Base-by-base conservation (phyloP, 2,888 invertebrate species). In the Leptinotarsa peninsularis region DNA sequence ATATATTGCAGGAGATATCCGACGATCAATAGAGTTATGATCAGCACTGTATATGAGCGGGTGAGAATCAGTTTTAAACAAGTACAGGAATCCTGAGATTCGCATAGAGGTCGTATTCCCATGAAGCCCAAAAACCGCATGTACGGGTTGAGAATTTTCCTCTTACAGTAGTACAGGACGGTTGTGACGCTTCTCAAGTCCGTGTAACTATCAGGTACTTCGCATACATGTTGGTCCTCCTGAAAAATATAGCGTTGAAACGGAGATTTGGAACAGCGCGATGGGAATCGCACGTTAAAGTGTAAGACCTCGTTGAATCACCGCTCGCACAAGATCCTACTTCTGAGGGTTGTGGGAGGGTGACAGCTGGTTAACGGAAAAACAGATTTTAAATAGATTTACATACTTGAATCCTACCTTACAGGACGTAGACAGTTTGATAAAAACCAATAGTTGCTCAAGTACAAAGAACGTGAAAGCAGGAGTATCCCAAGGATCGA, bases 81-180 rank as follows among this genome's bases (percentile, higher is more conserved):
- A 82, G 90, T 90, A 67, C 92, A 91, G 66, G 91, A 90, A 80
- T 93, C 92, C 0, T 90, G 89, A 27, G 90, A 90, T 78, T 94
- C 94, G 60, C 91, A 90, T 56, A 93, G 90, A 15, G 95, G 94
- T 81, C 94, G 91, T 78, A 95, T 89, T 18, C 95, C 95, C 89
- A 95, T 93, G 66, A 94, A 88, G 49, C 93, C 93, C 81, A 96
- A 87, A 5, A 96, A 89, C 81, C 93, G 91, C 80, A 95, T 89
- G 86, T 96, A 96, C 0, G 95, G 95, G 54, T 91, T 90, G 73
- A 96, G 89, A 86, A 96, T 94, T 92, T 94, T 95, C 73, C 91
- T 92, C 89, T 96, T 95, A 89, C 96, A 96, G 84, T 94, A 95
- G 86, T 92, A 92, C 85, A 96, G 90, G 80, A 95, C 92, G 14